Evolutionary conservation across 1,140 invertebrate genomes (phyloP), one percentile per base, ranked within the genome.

Genomic region (Pogonognathellus flavescens): DNA sequence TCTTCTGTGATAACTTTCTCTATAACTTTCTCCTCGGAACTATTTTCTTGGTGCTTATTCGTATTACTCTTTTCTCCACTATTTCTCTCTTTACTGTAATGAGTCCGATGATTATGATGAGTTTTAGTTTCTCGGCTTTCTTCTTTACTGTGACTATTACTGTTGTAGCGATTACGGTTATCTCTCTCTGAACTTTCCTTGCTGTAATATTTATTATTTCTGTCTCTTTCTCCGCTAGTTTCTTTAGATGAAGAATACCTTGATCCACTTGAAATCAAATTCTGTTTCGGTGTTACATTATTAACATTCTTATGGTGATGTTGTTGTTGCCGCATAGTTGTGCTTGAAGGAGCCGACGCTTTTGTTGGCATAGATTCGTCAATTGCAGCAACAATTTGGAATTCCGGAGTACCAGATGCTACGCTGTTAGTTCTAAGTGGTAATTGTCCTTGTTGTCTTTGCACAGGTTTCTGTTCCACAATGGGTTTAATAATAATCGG

Each of bases 1-100:
- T 88, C 86, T 55, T 87, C 85, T 10, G 84, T 88, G n/a, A 85
- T 70, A 0, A 84, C 80, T 62, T 86, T 87, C 53, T 88, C 86
- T 18, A 88, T 87, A 7, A 85, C 59, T 76, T 86, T 86, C 22
- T 88, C 85, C 25, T 85, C 83, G n/a, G 82, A 83, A 16, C 22
- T 80, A n/a, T 83, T 82, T 57, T 83, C 84, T 49, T 57, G 31
- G 10, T 70, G 66, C 14, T 53, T 60, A 10, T 80, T 50, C 31
- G 31, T 6, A 41, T 41, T 41, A 25, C 76, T 66, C 62, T 25
- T 25, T 83, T 59, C 22, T 16, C 25, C 31, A 14, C 53, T 70
- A 18, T 59, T 18, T 22, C 57, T 80, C 31, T 62, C 70, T 50
- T 50, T 76, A 16, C 70, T 76, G 25, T 76, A n/a, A 41, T 41